A percentile compares a stretch with the other conserved stretches of the same genome.
These are phyloP conservation scores for Sarcophaga peregrina DNA, from an alignment of 1,140 invertebrate species.

Conservation along the genomic window DNA sequence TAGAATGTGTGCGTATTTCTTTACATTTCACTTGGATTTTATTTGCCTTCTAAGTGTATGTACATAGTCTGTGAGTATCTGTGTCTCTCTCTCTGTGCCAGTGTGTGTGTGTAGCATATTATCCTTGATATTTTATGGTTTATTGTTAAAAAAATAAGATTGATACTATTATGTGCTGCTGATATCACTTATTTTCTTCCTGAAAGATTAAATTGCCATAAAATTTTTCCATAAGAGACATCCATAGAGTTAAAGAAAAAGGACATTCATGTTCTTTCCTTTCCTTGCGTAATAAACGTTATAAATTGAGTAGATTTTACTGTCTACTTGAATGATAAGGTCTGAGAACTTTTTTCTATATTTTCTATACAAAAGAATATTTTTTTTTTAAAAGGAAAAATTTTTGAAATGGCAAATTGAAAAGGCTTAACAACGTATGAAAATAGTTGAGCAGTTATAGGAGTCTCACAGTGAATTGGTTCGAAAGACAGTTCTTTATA, in stretches of 20 bases:
- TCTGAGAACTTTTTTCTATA: background rate
- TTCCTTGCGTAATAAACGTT: background rate
- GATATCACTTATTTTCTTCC: constrained; percentile 21
- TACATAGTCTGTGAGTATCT: background rate
- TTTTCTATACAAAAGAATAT: background rate
- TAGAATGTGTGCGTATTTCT: too few relatives aligned
- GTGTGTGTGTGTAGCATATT: background rate
- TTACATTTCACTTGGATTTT: too few relatives aligned
- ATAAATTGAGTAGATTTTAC: constrained; percentile 9
- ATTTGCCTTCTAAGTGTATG: too few relatives aligned
- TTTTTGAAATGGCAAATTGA: background rate
- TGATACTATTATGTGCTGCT: constrained; percentile 18
- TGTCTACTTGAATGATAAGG: background rate
- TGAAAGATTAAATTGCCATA: constrained; percentile 22
- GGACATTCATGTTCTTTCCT: background rate
- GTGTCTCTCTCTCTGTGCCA: background rate
- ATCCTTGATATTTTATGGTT: background rate
- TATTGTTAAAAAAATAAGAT: constrained; percentile 22
- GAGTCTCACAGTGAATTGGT: background rate
- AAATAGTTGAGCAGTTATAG: background rate
- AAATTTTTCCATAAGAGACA: background rate
- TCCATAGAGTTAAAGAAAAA: background rate
- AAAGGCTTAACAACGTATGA: background rate
- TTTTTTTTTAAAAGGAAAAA: background rate
- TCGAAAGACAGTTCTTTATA: too few relatives aligned